phyloP scores from a whole-genome alignment of 1,140 invertebrate genomes.

The Thaumetopoea pityocampa region DNA sequence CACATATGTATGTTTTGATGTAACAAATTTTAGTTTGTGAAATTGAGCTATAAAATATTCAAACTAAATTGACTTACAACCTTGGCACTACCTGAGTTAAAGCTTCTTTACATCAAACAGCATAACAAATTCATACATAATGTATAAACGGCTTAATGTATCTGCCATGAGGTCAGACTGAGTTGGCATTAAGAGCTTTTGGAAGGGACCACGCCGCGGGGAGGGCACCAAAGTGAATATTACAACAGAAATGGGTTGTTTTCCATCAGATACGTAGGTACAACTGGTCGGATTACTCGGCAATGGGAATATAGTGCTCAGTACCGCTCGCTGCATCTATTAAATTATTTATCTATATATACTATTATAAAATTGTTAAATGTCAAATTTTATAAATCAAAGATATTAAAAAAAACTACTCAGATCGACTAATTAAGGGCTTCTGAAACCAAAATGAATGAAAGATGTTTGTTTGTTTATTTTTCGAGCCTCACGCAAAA shows the following conservation, averaged over 20 bases:
- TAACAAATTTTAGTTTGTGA: constrained; percentile 2
- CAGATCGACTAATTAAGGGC: too few relatives aligned
- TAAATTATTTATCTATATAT: too few relatives aligned
- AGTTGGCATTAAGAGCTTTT: constrained; percentile 72
- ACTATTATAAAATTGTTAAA: too few relatives aligned
- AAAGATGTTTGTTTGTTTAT: too few relatives aligned
- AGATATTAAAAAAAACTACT: too few relatives aligned
- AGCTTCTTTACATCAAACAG: constrained; percentile 74
- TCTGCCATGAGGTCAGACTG: constrained; percentile 68
- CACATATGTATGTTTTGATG: neutral
- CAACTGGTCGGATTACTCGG: constrained; percentile 4
- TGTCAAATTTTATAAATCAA: too few relatives aligned
- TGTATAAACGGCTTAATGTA: constrained; percentile 75
- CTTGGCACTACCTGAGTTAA: constrained; percentile 68
- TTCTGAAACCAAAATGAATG: too few relatives aligned
- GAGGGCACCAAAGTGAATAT: constrained; percentile 66
- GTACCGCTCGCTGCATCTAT: too few relatives aligned
- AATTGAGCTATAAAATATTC: constrained; percentile 17
- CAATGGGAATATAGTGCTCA: too few relatives aligned
- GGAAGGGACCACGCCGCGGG: constrained; percentile 39
- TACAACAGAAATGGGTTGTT: constrained; percentile 68
- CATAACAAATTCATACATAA: constrained; percentile 75
- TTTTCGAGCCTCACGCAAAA: too few relatives aligned
- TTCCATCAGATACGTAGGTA: constrained; percentile 33
- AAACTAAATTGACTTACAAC: constrained; percentile 55